These are phyloP conservation scores for Plemyria rubiginata DNA, from an alignment of 2,888 invertebrate genomes.

Conservation along the genomic window DNA sequence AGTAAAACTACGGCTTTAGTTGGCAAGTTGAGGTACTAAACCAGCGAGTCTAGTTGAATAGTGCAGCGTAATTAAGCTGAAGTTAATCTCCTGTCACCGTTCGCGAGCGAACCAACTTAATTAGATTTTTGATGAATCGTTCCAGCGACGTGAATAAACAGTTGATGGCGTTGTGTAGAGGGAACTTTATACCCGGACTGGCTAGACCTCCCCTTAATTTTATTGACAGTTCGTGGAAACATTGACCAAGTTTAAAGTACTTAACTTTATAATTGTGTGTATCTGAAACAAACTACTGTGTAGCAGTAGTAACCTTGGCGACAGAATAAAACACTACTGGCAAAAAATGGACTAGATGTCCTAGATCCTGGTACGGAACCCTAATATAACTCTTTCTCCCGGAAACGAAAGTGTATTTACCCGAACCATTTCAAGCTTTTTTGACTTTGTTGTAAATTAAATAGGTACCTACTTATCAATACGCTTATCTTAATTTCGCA, in stretches of 20 bases:
- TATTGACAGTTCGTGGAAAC: slow-evolving; percentile 28
- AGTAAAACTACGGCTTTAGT: slow-evolving; percentile 11
- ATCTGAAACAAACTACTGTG: slow-evolving; percentile 12
- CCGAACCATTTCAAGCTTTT: too few relatives aligned
- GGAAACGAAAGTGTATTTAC: too few relatives aligned
- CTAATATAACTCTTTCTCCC: too few relatives aligned
- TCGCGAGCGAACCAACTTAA: slow-evolving; percentile 62
- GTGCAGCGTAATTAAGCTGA: slow-evolving; percentile 72
- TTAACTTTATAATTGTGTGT: slow-evolving; percentile 33
- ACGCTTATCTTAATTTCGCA: too few relatives aligned
- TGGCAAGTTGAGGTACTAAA: slow-evolving; percentile 45
- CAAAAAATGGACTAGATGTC: too few relatives aligned
- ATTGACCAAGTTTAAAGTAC: slow-evolving; percentile 30
- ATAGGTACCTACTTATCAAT: too few relatives aligned
- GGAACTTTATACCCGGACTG: slow-evolving; percentile 29
- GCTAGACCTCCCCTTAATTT: slow-evolving; percentile 29
- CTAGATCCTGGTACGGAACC: too few relatives aligned
- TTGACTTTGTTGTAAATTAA: too few relatives aligned
- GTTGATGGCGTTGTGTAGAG: slow-evolving; percentile 30
- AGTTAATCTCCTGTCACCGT: slow-evolving; percentile 77
- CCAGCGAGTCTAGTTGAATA: slow-evolving; percentile 52
- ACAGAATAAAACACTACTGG: not conserved
- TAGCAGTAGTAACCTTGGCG: not conserved
- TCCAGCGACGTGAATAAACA: slow-evolving; percentile 43
- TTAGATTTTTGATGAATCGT: slow-evolving; percentile 74